Base-by-base conservation (phyloP, 2,888 invertebrate species). In the Orthosia gracilis region DNA sequence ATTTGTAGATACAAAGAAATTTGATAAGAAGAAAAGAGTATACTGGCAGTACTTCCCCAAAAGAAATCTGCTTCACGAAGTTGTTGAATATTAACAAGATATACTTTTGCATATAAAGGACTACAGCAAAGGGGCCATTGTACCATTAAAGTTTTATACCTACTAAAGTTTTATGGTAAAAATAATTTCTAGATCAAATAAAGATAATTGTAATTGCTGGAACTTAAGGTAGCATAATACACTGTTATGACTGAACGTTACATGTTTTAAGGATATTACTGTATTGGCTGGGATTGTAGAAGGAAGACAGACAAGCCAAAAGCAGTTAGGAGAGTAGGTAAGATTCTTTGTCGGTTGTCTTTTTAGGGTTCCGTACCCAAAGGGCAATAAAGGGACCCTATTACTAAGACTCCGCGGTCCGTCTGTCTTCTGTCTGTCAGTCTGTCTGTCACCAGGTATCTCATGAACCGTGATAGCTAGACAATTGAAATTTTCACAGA, bases 171-270 rank as follows among this genome's bases (percentile, higher is more conserved):
- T 77, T 59, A 67, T 57, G 21, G 23, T 47, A 47, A 52, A 55
- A 64, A 64, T 59, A 47, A 71, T 77, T 71, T 67, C 54, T 45
- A 64, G 82, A 80, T 80, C 50, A 52, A 63, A 55, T 80, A 77
- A 82, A 80, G 79, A 80, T 80, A 69, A 52, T 69, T 77, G 18
- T 82, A 71, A 80, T 63, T 47, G 47, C 58, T 5, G 67, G 52
- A 4, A 26, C 21, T 69, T 55, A 80, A 75, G 64, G 81, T 61
- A 78, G 54, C 64, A 40, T 61, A 69, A 65, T 80, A 80, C 52
- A 76, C 9, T 50, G 82, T 82, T 64, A 79, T 52, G 49, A 4
- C 72, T n/a, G 26, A 15, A 69, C 67, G 23, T 82, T 64, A 77
- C 82, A 55, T 47, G 21, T 64, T 76, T 70, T 64, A 77, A 40